phyloP scores from a whole-genome alignment of 2,113 vertebrate genomes.

The Microtus montanus region DNA sequence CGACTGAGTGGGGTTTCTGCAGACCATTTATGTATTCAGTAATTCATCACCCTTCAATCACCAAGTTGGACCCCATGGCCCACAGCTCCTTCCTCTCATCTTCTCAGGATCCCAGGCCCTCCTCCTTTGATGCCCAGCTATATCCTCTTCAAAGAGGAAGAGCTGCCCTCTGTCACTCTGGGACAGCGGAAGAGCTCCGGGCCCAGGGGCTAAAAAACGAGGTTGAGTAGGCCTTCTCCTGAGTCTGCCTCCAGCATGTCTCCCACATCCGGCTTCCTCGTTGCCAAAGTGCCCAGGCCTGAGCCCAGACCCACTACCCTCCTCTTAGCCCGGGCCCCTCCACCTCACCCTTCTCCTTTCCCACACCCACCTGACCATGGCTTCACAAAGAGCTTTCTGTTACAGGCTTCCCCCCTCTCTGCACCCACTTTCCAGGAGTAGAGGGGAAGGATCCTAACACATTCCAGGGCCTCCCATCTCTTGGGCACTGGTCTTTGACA shows the following conservation, averaged over 20 bases:
- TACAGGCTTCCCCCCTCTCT: neutral
- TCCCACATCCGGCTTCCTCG: neutral
- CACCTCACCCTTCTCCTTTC: neutral
- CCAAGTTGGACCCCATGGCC: fast-evolving
- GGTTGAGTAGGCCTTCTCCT: neutral
- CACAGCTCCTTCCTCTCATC: fast-evolving
- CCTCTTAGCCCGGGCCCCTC: neutral
- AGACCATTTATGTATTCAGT: neutral
- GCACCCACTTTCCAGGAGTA: neutral
- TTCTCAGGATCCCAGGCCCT: neutral
- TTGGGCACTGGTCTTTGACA: neutral
- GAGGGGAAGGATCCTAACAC: neutral
- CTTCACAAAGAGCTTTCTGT: neutral
- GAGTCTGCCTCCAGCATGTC: neutral
- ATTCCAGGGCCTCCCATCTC: neutral
- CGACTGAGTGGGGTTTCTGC: neutral
- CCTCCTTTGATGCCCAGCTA: too few relatives aligned
- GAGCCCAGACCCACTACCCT: neutral
- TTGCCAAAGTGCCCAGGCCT: neutral
- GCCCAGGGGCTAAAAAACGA: neutral
- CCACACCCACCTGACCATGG: neutral
- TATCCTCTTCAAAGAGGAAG: neutral
- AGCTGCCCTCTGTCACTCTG: neutral
- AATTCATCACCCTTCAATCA: neutral
- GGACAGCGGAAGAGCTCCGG: neutral